Evolutionary conservation across 2,888 invertebrate genomes (phyloP).

Genomic region (Baccha elongata): DNA sequence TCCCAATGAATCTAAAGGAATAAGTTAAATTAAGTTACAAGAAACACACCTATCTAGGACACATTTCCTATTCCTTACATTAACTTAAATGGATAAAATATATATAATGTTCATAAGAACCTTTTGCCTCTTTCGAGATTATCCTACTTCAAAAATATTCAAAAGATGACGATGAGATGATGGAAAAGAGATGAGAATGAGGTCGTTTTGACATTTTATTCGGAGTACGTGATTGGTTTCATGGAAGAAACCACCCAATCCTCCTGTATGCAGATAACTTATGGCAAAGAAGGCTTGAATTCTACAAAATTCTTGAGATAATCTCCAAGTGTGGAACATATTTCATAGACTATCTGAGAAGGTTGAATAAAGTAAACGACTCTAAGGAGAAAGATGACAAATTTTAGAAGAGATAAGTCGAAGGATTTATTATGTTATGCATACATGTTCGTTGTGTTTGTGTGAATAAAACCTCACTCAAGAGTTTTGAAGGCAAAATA

Average conservation of each 20-base stretch:
- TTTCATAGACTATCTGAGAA: no score
- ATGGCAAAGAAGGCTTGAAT: conserved; percentile 16
- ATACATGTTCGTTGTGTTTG: neutral
- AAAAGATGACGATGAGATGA: conserved; percentile 23
- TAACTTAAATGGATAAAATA: conserved; percentile 16
- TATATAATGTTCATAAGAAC: conserved; percentile 15
- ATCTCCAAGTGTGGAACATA: conserved; percentile 2
- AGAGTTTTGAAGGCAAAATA: conserved; percentile 15
- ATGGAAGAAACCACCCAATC: neutral
- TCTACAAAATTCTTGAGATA: conserved; percentile 5
- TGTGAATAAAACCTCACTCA: conserved; percentile 3
- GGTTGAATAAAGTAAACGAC: conserved; percentile 7
- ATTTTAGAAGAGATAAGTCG: conserved; percentile 18
- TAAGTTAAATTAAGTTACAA: conserved; percentile 9
- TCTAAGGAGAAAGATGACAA: conserved; percentile 18
- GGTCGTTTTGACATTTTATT: conserved; percentile 20
- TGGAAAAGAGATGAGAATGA: neutral
- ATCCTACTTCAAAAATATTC: conserved; percentile 19
- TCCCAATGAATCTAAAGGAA: conserved; percentile 25
- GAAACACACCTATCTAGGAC: neutral
- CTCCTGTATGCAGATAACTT: neutral
- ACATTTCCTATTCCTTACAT: neutral
- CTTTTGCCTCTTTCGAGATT: conserved; percentile 6
- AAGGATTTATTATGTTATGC: conserved; percentile 15
- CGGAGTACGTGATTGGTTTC: conserved; percentile 16